A percentile compares a stretch with the other conserved stretches of the same genome.
Conservation (phyloP, 2,888 invertebrate genomes). For the Azorinus chamasolen region DNA sequence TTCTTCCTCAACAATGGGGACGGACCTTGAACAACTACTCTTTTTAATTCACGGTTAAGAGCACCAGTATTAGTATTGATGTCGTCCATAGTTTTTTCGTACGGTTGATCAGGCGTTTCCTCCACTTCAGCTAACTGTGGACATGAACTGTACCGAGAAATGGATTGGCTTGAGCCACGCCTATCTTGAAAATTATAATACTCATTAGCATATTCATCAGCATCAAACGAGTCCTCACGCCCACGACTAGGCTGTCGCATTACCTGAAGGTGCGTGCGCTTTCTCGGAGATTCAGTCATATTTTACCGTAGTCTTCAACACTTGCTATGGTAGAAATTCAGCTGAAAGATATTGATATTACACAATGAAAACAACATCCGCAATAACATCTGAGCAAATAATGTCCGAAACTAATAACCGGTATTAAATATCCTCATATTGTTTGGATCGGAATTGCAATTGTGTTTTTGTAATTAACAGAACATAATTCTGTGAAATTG, state of each 20-base stretch:
- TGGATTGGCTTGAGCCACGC: slow-evolving; percentile 67
- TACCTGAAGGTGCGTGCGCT: slow-evolving; percentile 48
- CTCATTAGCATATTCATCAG: slow-evolving; percentile 48
- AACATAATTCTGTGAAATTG: too few relatives aligned
- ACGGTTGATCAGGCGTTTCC: slow-evolving; percentile 32
- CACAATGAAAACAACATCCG: too few relatives aligned
- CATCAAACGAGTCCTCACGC: slow-evolving; percentile 47
- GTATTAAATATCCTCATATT: too few relatives aligned
- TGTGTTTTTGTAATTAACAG: too few relatives aligned
- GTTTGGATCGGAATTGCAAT: too few relatives aligned
- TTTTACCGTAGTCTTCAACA: too few relatives aligned
- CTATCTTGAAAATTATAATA: slow-evolving; percentile 55
- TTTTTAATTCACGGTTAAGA: slow-evolving; percentile 35
- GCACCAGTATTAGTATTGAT: slow-evolving; percentile 45
- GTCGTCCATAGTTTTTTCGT: slow-evolving; percentile 66
- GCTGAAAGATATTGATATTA: too few relatives aligned
- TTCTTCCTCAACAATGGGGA: slow-evolving; percentile 41
- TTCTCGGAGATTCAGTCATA: slow-evolving; percentile 44
- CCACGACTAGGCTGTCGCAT: slow-evolving; percentile 45
- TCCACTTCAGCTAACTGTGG: slow-evolving; percentile 62
- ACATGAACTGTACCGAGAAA: slow-evolving; percentile 67
- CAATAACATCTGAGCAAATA: too few relatives aligned
- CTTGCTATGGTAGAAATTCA: too few relatives aligned
- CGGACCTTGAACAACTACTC: slow-evolving; percentile 41
- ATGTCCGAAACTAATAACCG: too few relatives aligned